phyloP scores from a whole-genome alignment of 2,888 invertebrate genomes.

The Diabrotica balteata region DNA sequence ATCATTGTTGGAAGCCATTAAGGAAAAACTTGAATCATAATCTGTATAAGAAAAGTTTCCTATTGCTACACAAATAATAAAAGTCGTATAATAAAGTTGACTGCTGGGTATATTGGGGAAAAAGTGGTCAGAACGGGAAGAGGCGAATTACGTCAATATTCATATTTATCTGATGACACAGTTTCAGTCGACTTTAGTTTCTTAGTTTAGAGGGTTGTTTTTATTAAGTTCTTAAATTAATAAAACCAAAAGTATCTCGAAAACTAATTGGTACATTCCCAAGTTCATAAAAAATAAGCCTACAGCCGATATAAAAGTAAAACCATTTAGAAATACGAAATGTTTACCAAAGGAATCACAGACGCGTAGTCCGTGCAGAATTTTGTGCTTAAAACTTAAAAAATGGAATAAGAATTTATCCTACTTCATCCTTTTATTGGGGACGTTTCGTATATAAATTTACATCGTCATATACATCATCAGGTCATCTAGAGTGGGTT shows the following conservation, averaged over 20 bases:
- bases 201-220: background rate
- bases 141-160: conserved; percentile 31
- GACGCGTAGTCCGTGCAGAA: too few species aligned
- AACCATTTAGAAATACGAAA: too few species aligned
- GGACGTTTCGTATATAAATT: too few species aligned
- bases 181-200: conserved; percentile 3
- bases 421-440: too few species aligned
- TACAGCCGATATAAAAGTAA: too few species aligned
- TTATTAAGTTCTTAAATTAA: background rate
- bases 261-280: too few species aligned
- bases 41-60: conserved; percentile 44
- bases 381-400: too few species aligned
- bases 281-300: too few species aligned
- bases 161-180: conserved; percentile 20
- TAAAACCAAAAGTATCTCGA: background rate
- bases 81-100: conserved; percentile 39
- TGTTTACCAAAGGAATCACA: too few species aligned
- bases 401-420: too few species aligned
- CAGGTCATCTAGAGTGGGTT: too few species aligned
- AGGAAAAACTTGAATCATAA: conserved; percentile 42
- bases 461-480: too few species aligned
- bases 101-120: conserved; percentile 26
- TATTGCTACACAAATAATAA: conserved; percentile 43
- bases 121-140: conserved; percentile 34
- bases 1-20: conserved; percentile 42